Percentiles rank a stretch among this genome's conserved stretches.
Conservation (phyloP, 2,113 vertebrate species). For the Seriola quinqueradiata region DNA sequence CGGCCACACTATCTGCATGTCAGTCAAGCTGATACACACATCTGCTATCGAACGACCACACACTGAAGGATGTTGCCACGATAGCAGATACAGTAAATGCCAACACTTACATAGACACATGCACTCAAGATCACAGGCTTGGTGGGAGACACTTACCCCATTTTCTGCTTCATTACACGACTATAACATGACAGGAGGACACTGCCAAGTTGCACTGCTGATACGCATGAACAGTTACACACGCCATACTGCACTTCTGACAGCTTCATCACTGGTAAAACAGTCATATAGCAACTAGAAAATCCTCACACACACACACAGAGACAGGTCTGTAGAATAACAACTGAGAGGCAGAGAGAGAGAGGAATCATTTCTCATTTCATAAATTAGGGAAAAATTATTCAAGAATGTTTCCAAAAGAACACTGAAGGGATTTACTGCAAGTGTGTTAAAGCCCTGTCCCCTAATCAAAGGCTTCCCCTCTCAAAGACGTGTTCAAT, state of each 20-base stretch:
- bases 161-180: constrained; percentile 64
- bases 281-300: neutral
- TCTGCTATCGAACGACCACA: neutral
- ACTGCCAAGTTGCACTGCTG: constrained; percentile 14
- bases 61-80: neutral
- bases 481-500: neutral
- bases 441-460: neutral
- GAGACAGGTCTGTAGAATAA: neutral
- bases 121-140: constrained; percentile 8
- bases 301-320: neutral
- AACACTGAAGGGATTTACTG: neutral
- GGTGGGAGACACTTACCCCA: constrained; percentile 31
- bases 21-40: constrained; percentile 8
- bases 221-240: constrained; percentile 1
- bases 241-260: neutral
- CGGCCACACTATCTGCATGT: neutral
- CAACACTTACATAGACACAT: constrained; percentile 2
- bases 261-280: constrained; percentile 15
- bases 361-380: neutral
- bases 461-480: constrained; percentile 7
- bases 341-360: neutral
- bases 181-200: constrained; percentile 18
- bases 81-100: constrained; percentile 28
- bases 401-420: neutral
- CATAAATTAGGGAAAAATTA: neutral